phyloP scores from a whole-genome alignment of 1,140 invertebrate genomes.

The Drosophila orena region DNA sequence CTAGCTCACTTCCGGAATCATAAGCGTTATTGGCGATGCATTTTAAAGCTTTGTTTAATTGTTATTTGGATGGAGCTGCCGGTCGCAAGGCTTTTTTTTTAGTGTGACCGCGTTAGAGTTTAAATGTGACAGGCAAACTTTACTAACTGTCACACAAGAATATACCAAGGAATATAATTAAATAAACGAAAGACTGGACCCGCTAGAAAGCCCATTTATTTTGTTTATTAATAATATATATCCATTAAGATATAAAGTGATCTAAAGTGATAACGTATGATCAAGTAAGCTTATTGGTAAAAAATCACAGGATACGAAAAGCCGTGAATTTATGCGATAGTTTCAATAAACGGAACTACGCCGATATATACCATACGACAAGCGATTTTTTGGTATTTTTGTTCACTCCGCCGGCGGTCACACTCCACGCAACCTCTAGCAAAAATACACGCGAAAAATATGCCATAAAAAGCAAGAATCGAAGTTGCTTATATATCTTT shows the following conservation, averaged over 20 bases:
- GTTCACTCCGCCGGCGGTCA: conserved; percentile 4
- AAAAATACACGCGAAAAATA: conserved; percentile 62
- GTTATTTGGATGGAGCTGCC: conserved; percentile 41
- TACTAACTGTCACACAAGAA: background rate
- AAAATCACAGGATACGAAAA: conserved; percentile 10
- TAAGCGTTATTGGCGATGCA: conserved; percentile 30
- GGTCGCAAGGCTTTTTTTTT: conserved; percentile 42
- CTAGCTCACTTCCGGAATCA: conserved; percentile 9
- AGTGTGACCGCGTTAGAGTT: background rate
- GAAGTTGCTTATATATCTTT: conserved; percentile 22
- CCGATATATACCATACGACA: conserved; percentile 12
- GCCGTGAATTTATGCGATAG: conserved; percentile 5
- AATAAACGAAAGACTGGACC: too few relatives aligned
- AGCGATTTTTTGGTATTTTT: conserved; percentile 6
- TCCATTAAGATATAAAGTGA: too few relatives aligned
- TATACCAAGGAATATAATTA: background rate
- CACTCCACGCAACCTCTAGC: conserved; percentile 31
- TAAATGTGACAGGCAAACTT: background rate
- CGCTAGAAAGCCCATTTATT: too few relatives aligned
- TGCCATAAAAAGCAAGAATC: conserved; percentile 38
- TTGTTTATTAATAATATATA: background rate
- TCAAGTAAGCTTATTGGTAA: too few relatives aligned
- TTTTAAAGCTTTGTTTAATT: conserved; percentile 45
- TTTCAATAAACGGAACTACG: background rate
- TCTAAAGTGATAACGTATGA: background rate